These are phyloP conservation scores for Acleris laterana DNA, from an alignment of 2,888 invertebrate genomes.

Conservation along the genomic window DNA sequence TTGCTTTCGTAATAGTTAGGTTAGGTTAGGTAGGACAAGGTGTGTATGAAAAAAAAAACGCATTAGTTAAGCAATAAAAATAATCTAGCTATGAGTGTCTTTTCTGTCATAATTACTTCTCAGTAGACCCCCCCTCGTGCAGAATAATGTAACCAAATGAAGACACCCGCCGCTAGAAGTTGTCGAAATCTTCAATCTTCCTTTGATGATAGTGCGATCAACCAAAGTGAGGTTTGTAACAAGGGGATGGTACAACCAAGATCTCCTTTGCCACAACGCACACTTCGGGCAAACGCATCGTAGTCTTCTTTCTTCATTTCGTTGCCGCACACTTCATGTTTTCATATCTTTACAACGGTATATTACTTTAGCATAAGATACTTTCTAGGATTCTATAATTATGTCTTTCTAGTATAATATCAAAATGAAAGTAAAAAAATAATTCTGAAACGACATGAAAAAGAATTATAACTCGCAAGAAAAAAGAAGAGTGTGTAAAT, in stretches of 20 bases:
- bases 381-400: background rate
- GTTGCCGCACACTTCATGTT: background rate
- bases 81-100: too few relatives aligned
- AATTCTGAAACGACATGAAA: too few relatives aligned
- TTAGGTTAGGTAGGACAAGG: too few relatives aligned
- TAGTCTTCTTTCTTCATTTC: slow-evolving; percentile 40
- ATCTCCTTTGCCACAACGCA: slow-evolving; percentile 88
- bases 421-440: too few relatives aligned
- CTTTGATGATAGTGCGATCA: slow-evolving; percentile 51
- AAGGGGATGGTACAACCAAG: slow-evolving; percentile 85
- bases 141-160: background rate
- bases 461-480: too few relatives aligned
- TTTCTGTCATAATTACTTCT: too few relatives aligned
- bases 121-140: too few relatives aligned
- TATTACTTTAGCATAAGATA: background rate
- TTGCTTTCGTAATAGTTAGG: too few relatives aligned
- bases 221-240: slow-evolving; percentile 88
- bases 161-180: background rate
- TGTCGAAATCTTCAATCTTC: slow-evolving; percentile 37
- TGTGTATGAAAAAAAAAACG: too few relatives aligned
- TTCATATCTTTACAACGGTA: background rate
- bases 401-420: too few relatives aligned
- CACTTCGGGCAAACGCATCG: slow-evolving; percentile 76
- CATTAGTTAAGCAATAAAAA: too few relatives aligned
- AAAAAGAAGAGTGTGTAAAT: too few relatives aligned